Base-by-base conservation (phyloP, 2,888 invertebrate genomes). In the Glyphotaelius pellucidus region DNA sequence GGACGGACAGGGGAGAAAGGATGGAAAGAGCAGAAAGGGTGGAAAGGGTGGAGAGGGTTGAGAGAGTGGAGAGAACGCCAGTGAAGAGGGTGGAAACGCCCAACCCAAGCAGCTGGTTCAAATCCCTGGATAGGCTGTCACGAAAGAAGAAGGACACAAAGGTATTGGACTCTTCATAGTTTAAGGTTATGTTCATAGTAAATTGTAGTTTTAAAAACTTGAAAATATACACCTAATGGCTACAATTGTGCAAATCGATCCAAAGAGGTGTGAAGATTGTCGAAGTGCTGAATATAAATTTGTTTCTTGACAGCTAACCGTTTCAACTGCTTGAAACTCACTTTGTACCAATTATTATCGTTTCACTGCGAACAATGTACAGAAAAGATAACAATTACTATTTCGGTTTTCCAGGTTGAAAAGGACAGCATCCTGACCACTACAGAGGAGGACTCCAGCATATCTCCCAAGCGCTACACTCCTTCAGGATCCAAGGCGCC, bases 71-170 rank as follows among this genome's bases (percentile, higher is more conserved):
- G 85, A 83, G 32, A 35, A 86, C 85, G 30, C 35, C 85, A 14
- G 91, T 31, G n/a, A 94, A 94, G 91, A 95, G 95, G 94, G 96
- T 96, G 14, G 87, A 87, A 32, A 32, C 67, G 7, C 14, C 52
- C 52, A 42, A 38, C 1, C 30, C 52, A 94, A 96, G 96, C 90
- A 97, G 97, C 94, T 98, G 98, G 98, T 98, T 98, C 95, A 98
- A 98, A 94, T 98, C 98, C 2, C 95, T 98, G 92, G 98, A 98
- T 94, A 95, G 98, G 90, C 96, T 98, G 88, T 97, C 98, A 89
- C 97, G 97, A 94, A 98, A 98, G 95, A 97, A 97, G 94, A 96
- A 95, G 32, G 87, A 87, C 52, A 67, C 93, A 11, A 87, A 87
- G 87, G 87, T 87, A 87, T 7, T 30, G 30, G 19, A 67, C 31